Conservation (phyloP, 2,888 invertebrate species). For the Pterobdella sp. region DNA sequence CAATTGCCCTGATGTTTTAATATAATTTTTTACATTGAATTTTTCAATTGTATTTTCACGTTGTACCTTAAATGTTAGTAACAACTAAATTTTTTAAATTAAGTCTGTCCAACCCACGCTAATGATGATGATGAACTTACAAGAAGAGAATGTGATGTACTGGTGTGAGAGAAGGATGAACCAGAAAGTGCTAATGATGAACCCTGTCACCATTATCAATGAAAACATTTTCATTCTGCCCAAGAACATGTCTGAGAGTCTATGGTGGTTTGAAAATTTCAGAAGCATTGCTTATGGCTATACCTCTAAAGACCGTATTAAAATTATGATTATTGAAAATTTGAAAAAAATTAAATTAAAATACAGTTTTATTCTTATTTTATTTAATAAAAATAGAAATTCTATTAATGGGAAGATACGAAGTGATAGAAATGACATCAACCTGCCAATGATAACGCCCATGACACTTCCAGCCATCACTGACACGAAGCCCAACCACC, state of each 20-base stretch:
- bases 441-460: slow-evolving; percentile 38
- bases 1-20: slow-evolving; percentile 33
- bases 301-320: too few relatives aligned
- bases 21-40: too few relatives aligned
- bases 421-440: background rate
- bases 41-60: too few relatives aligned
- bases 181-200: slow-evolving; percentile 33
- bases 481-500: slow-evolving; percentile 37
- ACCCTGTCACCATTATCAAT: slow-evolving; percentile 29
- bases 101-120: too few relatives aligned
- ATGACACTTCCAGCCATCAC: slow-evolving; percentile 35
- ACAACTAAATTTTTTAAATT: background rate
- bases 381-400: background rate
- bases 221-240: slow-evolving; percentile 37
- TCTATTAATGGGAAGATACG: slow-evolving; percentile 12
- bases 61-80: too few relatives aligned
- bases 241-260: slow-evolving; percentile 36
- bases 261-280: slow-evolving; percentile 10
- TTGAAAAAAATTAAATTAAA: too few relatives aligned
- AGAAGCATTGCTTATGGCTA: background rate
- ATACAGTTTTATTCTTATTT: background rate
- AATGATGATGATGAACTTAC: too few relatives aligned
- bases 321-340: too few relatives aligned
- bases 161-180: slow-evolving; percentile 34
- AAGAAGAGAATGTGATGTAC: slow-evolving; percentile 32